phyloP scores from a whole-genome alignment of 64 coral and sea anemone species.

The Porites lutea region DNA sequence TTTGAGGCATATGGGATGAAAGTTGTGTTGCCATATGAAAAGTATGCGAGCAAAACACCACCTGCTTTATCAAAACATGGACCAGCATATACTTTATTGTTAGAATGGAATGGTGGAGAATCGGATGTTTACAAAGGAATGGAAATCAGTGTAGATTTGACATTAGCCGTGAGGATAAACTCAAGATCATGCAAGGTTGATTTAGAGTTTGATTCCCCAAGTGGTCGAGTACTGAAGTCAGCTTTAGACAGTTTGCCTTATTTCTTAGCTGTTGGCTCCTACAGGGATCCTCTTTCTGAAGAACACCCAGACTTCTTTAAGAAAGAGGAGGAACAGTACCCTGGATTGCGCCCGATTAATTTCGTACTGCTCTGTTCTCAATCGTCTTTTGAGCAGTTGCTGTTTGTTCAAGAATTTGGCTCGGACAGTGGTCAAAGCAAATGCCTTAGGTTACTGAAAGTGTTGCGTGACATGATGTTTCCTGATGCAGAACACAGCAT shows the following conservation, averaged over 20 bases:
- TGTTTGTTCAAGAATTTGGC: constrained; percentile 23
- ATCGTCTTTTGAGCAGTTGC: constrained; percentile 37
- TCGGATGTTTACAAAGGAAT: constrained; percentile 10
- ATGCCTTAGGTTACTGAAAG: constrained; percentile 45
- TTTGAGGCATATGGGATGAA: constrained; percentile 61
- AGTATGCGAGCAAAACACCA: no score
- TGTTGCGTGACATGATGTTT: constrained; percentile 52
- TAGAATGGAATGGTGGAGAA: constrained; percentile 35
- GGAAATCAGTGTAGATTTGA: constrained; percentile 36
- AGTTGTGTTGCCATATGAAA: background rate
- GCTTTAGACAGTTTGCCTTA: constrained; percentile 7
- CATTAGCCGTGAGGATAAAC: constrained; percentile 37
- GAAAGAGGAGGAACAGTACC: background rate
- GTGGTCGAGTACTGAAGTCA: background rate
- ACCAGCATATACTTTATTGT: constrained; percentile 21
- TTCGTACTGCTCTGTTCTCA: constrained; percentile 39
- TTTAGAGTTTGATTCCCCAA: constrained; percentile 2
- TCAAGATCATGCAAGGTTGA: background rate
- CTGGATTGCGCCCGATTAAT: background rate
- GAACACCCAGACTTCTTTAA: constrained; percentile 2
- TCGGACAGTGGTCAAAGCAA: constrained; percentile 21
- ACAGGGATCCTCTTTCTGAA: constrained; percentile 6
- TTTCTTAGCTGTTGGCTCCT: constrained; percentile 49
- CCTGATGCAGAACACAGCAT: no score
- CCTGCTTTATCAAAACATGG: background rate